These are phyloP conservation scores for Zootoca vivipara DNA, from an alignment of 2,113 vertebrate species.

Conservation along the genomic window DNA sequence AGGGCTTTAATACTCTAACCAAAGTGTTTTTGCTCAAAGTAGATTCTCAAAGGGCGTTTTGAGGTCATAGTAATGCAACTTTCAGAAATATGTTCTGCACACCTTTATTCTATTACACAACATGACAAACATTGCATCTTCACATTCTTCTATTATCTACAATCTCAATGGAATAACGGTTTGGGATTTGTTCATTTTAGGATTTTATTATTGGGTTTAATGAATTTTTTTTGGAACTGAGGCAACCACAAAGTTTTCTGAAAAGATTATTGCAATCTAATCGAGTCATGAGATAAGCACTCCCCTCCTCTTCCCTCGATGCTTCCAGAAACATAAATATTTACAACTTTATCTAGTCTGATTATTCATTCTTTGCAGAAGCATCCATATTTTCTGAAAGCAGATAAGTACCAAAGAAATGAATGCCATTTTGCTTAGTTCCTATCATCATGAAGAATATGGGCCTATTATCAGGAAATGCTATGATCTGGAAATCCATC, in stretches of 20 bases:
- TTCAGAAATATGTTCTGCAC: constrained; percentile 44
- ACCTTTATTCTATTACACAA: constrained; percentile 12
- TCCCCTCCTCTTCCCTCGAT: background rate
- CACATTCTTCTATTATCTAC: constrained; percentile 29
- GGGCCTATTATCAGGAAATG: constrained; percentile 15
- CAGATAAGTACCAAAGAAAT: constrained; percentile 34
- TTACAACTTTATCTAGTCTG: constrained; percentile 36
- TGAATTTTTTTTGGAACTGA: constrained; percentile 23
- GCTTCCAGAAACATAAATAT: constrained; percentile 36
- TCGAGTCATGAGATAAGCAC: constrained; percentile 44
- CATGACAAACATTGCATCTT: constrained; percentile 36
- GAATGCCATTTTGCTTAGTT: constrained; percentile 31
- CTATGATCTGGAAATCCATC: constrained; percentile 25
- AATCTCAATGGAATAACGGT: constrained; percentile 35
- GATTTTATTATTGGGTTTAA: constrained; percentile 32
- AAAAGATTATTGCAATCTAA: background rate
- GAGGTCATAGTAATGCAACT: constrained; percentile 40
- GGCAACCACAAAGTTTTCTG: constrained; percentile 34
- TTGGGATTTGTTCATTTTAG: background rate
- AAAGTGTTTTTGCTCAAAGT: background rate
- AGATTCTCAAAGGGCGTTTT: constrained; percentile 24
- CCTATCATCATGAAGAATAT: constrained; percentile 35
- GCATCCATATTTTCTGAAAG: constrained; percentile 23
- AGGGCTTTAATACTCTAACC: background rate
- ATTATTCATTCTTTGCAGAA: constrained; percentile 39